A percentile compares a stretch with the other conserved stretches of the same genome.
These are phyloP conservation scores for Brachionus rotundiformis DNA, from an alignment of 1,140 invertebrate genomes.

Conservation along the genomic window DNA sequence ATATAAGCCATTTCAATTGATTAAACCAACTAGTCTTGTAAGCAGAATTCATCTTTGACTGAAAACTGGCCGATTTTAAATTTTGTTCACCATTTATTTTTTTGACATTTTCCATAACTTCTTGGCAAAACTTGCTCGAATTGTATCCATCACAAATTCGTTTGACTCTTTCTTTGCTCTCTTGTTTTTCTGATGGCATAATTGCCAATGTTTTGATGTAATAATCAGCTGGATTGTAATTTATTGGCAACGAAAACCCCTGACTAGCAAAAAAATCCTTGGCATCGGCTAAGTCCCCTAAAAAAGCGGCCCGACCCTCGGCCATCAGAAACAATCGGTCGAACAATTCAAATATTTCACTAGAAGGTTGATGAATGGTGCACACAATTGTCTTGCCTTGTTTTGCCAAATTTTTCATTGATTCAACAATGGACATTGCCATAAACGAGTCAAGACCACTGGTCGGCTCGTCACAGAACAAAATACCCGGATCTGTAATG, in stretches of 20 bases:
- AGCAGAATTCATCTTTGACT: not conserved
- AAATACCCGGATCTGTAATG: constrained; percentile 86
- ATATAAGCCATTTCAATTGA: constrained; percentile 47
- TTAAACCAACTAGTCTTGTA: constrained; percentile 15
- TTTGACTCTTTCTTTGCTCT: constrained; percentile 58
- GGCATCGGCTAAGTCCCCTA: constrained; percentile 79
- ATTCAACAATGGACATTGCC: constrained; percentile 82
- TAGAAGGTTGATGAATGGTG: constrained; percentile 94
- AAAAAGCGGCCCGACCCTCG: constrained; percentile 84
- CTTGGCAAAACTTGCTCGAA: not conserved
- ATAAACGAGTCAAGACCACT: constrained; percentile 88
- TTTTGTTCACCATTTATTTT: not conserved
- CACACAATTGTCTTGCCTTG: constrained; percentile 87
- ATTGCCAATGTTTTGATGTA: constrained; percentile 86
- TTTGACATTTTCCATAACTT: not conserved
- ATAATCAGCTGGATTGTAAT: constrained; percentile 94
- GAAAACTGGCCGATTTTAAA: constrained; percentile 2
- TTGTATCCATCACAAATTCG: constrained; percentile 22
- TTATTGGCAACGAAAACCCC: constrained; percentile 67
- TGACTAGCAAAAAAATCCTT: constrained; percentile 75
- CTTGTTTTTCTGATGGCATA: constrained; percentile 76
- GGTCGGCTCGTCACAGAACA: constrained; percentile 97
- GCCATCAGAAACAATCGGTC: constrained; percentile 82
- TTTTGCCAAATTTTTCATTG: constrained; percentile 70
- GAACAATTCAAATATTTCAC: constrained; percentile 89